Base-by-base conservation (phyloP, 2,797 vertebrate genomes). In the Pangasius mekongensis region DNA sequence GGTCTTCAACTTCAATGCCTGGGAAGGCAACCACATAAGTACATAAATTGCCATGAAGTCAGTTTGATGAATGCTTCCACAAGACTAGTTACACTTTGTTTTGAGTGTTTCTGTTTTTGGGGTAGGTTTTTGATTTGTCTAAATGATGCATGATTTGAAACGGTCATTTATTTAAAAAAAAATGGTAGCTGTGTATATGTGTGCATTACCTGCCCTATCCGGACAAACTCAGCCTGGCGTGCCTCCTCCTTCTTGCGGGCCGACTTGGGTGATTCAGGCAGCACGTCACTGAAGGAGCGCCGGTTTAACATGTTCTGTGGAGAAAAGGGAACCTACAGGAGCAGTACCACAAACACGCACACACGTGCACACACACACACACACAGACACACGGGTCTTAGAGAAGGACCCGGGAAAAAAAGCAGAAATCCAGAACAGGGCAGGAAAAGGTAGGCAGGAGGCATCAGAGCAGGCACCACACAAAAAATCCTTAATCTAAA, bases 1-100 rank as follows among this genome's bases (percentile, higher is more conserved):
- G 88, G 97, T 99, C 95, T 99, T 99, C 94, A 99, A 95, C 94
- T 99, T 99, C 90, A 99, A 93, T 20, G 98, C 98, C 98, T 99
- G 91, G 18, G 8, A 92, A 0, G n/a, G 20, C 10, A 56, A 85
- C 3, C 56, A 47, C 7, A 33, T 24, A 39, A 73, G 22, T 22
- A 47, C 36, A 86, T 20, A 24, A 56, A 49, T 20, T 18, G 24
- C 36, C 39, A 84, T 60, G 30, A 66, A 71, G 9, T 36, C 30
- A 71, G 11, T 67, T 66, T 7, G 30, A 62, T 82, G 4, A 60
- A 39, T 11, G 30, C 43, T 39, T 43, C 24, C 11, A 22, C 49
- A 20, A 80, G 54, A 1, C 5, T 18, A 27, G 10, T 73, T 73
- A 74, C 13, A 30, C 49, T 22, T 80, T 20, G 7, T 11, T 33